Percentiles rank a stretch among this genome's conserved stretches.
phyloP scores from a whole-genome alignment of 2,113 vertebrate species.

The Sterna hirundo region DNA sequence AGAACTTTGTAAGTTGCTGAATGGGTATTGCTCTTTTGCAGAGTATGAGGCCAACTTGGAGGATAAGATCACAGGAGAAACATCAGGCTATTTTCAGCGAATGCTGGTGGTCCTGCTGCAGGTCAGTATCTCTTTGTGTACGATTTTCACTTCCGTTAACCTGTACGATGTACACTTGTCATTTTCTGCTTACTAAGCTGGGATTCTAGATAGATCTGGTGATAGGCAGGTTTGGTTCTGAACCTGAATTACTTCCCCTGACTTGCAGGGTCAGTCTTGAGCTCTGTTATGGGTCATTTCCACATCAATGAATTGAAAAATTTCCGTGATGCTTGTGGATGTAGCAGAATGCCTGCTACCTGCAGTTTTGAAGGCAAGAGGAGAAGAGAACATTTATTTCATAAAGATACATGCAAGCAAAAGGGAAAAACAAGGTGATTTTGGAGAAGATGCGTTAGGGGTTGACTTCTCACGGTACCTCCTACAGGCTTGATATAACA shows the following conservation, averaged over 20 bases:
- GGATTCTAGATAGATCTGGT: not conserved
- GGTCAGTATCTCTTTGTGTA: constrained; percentile 68
- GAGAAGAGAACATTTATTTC: not conserved
- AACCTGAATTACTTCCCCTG: not conserved
- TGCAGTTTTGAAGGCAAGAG: not conserved
- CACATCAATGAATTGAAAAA: not conserved
- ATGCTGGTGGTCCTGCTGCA: constrained; percentile 92
- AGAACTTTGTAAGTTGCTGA: not conserved
- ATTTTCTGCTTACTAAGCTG: not conserved
- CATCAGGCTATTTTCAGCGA: constrained; percentile 88
- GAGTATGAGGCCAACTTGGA: constrained; percentile 88
- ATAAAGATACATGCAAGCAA: fast-evolving
- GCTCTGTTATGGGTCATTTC: not conserved
- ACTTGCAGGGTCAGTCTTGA: not conserved
- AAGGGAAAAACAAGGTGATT: not conserved
- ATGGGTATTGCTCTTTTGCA: constrained; percentile 64
- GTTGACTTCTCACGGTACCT: not conserved
- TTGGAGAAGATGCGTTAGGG: not conserved
- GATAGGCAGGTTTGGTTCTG: not conserved
- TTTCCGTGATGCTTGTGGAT: not conserved
- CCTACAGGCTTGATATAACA: not conserved
- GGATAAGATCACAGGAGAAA: constrained; percentile 89
- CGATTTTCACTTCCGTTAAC: not conserved
- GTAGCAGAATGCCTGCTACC: fast-evolving
- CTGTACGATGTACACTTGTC: fast-evolving